Percentiles rank a stretch among this genome's conserved stretches.
Conservation (phyloP, 2,888 invertebrate genomes). For the Taphrorychus bicolor region DNA sequence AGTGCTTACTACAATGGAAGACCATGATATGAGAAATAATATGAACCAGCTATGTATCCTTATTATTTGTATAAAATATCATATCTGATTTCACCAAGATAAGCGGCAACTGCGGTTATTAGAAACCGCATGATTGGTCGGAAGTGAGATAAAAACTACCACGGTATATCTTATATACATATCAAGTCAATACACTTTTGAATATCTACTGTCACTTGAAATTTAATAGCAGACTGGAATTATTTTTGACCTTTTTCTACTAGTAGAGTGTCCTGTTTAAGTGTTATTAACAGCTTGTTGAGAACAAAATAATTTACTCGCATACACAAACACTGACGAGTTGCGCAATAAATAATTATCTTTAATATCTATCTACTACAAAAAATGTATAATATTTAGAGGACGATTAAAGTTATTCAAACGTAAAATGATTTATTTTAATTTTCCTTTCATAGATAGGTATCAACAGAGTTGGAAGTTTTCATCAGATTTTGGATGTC, state of each 20-base stretch:
- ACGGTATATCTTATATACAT: not conserved
- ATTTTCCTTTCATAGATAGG: no score
- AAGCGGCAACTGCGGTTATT: conserved; percentile 1
- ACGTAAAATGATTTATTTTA: not conserved
- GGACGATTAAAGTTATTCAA: not conserved
- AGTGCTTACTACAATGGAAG: not conserved
- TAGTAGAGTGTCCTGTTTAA: not conserved
- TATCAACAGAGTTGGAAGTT: no score
- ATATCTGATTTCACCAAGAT: conserved; percentile 5
- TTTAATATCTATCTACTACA: not conserved
- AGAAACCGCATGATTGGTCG: conserved; percentile 1
- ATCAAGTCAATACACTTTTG: not conserved
- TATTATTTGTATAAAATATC: conserved; percentile 6
- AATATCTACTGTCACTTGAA: not conserved
- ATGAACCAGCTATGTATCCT: not conserved
- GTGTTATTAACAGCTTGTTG: not conserved
- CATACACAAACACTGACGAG: no score
- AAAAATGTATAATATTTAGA: not conserved
- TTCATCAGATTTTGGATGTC: not conserved
- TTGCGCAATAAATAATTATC: no score
- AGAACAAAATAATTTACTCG: not conserved
- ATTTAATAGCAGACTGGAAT: not conserved
- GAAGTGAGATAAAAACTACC: not conserved
- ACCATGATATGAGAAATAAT: not conserved
- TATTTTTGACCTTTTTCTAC: not conserved